phyloP scores from a whole-genome alignment of 2,888 invertebrate species.

The Coleophora flavipennella region DNA sequence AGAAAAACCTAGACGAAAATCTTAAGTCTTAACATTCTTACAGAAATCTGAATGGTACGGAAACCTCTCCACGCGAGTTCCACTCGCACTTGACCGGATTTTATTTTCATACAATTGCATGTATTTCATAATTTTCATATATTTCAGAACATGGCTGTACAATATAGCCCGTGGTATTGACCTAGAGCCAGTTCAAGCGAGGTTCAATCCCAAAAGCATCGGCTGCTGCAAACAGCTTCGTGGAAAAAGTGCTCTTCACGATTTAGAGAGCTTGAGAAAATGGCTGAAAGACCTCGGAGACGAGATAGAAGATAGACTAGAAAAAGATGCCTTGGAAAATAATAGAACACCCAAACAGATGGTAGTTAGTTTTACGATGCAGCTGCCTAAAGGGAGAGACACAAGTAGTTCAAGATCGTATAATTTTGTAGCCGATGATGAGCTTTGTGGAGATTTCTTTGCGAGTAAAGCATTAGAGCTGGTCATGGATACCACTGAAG shows the following conservation, averaged over 20 bases:
- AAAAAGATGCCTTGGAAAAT: constrained; percentile 85
- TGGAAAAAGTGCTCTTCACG: constrained; percentile 81
- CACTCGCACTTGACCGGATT: too few species aligned
- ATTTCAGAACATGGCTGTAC: constrained; percentile 83
- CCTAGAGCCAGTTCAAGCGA: constrained; percentile 86
- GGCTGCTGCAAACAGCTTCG: constrained; percentile 96
- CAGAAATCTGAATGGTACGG: too few species aligned
- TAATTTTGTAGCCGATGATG: constrained; percentile 69
- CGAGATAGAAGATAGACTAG: constrained; percentile 88
- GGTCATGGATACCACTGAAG: constrained; percentile 75
- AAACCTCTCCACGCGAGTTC: too few species aligned
- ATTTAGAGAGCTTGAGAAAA: constrained; percentile 77
- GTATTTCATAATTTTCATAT: not conserved
- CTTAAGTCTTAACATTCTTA: too few species aligned
- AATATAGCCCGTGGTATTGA: constrained; percentile 91
- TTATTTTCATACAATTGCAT: too few species aligned
- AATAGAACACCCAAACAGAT: constrained; percentile 85
- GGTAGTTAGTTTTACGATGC: constrained; percentile 79
- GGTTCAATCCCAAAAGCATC: constrained; percentile 92
- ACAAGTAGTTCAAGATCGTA: constrained; percentile 76
- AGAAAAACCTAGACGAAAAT: too few species aligned
- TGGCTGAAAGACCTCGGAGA: constrained; percentile 87
- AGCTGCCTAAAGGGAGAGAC: constrained; percentile 68
- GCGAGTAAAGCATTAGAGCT: constrained; percentile 77
- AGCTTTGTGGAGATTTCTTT: constrained; percentile 79